These are phyloP conservation scores for Agrilus cyanescens DNA, from an alignment of 2,888 invertebrate genomes.

Conservation along the genomic window DNA sequence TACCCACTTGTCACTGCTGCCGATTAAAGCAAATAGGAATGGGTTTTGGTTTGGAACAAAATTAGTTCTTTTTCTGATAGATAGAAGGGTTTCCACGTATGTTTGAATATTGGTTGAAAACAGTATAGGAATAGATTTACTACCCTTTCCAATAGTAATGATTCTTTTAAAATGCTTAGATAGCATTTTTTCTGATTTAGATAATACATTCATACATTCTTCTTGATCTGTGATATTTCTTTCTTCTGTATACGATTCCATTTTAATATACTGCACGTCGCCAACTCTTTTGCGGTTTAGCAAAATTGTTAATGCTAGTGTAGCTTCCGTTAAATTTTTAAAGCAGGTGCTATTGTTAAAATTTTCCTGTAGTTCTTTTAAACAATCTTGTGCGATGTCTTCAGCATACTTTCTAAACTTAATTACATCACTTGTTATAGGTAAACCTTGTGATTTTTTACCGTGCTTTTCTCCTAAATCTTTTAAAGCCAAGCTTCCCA, in stretches of 20 bases:
- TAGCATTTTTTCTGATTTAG: slow-evolving; percentile 16
- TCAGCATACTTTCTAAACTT: slow-evolving; percentile 14
- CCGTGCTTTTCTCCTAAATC: slow-evolving; percentile 16
- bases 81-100: slow-evolving; percentile 1
- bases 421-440: slow-evolving; percentile 16
- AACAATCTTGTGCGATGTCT: slow-evolving; percentile 11
- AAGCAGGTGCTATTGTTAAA: slow-evolving; percentile 10
- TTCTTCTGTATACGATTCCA: slow-evolving; percentile 10
- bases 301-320: slow-evolving; percentile 16
- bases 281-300: slow-evolving; percentile 20
- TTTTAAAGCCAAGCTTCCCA: slow-evolving; percentile 16
- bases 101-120: slow-evolving; percentile 4
- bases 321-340: slow-evolving; percentile 16
- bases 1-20: slow-evolving; percentile 15
- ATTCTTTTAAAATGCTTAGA: slow-evolving; percentile 11
- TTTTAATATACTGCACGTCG: slow-evolving; percentile 19
- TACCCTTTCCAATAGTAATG: slow-evolving; percentile 7
- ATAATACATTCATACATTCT: slow-evolving; percentile 14
- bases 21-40: slow-evolving; percentile 17
- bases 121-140: slow-evolving; percentile 6
- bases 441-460: slow-evolving; percentile 13
- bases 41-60: slow-evolving; percentile 15
- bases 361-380: slow-evolving; percentile 10
- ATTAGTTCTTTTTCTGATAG: slow-evolving; percentile 9
- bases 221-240: slow-evolving; percentile 8